A percentile compares a stretch with the other conserved stretches of the same genome.
Evolutionary conservation across 2,797 vertebrate species (phyloP).

Genomic region (Sarcoramphus papa): DNA sequence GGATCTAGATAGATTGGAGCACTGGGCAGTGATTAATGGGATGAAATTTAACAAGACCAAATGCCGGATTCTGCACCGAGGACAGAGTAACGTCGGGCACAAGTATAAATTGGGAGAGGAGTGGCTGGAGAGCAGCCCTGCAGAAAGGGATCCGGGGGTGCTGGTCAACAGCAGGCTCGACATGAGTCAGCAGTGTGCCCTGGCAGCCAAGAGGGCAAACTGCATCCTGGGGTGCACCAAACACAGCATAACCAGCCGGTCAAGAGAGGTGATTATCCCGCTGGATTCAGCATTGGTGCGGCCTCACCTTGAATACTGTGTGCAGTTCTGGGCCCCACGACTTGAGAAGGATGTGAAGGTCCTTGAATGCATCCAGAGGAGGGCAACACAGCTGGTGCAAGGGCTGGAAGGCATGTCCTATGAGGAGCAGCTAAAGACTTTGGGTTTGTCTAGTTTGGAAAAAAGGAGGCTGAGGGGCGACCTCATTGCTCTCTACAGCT

Average conservation of each 20-base stretch:
- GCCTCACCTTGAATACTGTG: neutral
- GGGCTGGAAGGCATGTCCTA: neutral
- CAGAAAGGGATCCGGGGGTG: neutral
- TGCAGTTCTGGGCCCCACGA: neutral
- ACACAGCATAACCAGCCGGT: fast-evolving
- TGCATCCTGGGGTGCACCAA: too few relatives aligned
- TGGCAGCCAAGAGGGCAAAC: neutral
- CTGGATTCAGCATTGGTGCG: neutral
- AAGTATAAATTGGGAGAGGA: neutral
- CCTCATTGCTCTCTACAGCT: neutral
- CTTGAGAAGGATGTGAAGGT: neutral
- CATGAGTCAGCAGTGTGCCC: neutral
- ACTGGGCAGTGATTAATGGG: neutral
- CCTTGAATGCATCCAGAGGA: neutral
- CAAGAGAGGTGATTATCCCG: neutral
- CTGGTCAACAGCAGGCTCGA: neutral
- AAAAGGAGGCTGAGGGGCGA: neutral
- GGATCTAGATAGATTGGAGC: neutral
- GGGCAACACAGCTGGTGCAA: neutral
- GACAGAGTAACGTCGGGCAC: fast-evolving
- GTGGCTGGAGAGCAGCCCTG: neutral
- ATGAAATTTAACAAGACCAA: neutral
- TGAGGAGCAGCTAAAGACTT: neutral
- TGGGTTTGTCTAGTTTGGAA: neutral
- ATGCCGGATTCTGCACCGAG: neutral